These are phyloP conservation scores for Boloria euphrosyne DNA, from an alignment of 2,888 invertebrate species.

Conservation along the genomic window DNA sequence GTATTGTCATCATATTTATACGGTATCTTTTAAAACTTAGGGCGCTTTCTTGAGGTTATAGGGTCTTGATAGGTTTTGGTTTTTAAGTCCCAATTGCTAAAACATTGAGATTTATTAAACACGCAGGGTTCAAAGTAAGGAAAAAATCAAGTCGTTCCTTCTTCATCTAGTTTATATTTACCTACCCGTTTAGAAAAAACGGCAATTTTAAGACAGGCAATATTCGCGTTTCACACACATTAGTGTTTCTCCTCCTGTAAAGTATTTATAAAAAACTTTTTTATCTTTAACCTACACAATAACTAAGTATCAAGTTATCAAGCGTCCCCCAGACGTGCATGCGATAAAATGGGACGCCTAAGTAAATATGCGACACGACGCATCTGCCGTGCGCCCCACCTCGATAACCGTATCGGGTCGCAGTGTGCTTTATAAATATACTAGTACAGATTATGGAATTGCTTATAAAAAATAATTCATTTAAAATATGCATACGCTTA, in stretches of 20 bases:
- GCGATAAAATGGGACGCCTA: constrained; percentile 69
- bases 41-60: too few species aligned
- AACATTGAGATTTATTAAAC: too few species aligned
- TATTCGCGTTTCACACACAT: too few species aligned
- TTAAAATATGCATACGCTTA: constrained; percentile 10
- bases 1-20: too few species aligned
- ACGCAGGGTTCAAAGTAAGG: too few species aligned
- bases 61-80: too few species aligned
- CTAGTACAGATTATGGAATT: constrained; percentile 14
- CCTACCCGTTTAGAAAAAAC: too few species aligned
- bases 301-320: constrained; percentile 38
- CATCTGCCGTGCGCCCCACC: constrained; percentile 60
- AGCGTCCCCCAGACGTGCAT: constrained; percentile 60
- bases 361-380: constrained; percentile 70
- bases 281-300: constrained; percentile 15
- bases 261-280: constrained; percentile 11
- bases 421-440: constrained; percentile 20
- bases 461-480: constrained; percentile 15
- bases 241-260: constrained; percentile 6
- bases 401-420: constrained; percentile 35
- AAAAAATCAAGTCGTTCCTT: too few species aligned
- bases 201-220: too few species aligned
- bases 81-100: too few species aligned
- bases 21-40: too few species aligned
- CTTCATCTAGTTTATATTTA: too few species aligned